Percentiles rank a stretch among this genome's conserved stretches.
Evolutionary conservation across 2,888 invertebrate genomes (phyloP).

Genomic region (Tromatobia lineatoria): DNA sequence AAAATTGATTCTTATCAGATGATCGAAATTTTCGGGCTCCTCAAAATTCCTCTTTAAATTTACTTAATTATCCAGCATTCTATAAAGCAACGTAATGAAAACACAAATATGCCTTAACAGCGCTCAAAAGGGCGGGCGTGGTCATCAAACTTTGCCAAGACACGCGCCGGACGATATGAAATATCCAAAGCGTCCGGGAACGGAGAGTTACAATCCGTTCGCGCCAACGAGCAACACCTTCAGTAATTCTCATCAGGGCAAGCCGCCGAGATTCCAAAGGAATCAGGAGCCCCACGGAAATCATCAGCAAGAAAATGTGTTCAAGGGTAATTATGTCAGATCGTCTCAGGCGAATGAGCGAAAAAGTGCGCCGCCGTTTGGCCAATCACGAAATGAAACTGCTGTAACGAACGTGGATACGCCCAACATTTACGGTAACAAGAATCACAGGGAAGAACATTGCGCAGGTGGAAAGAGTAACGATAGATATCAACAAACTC

Average conservation of each 20-base stretch:
- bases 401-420: conserved; percentile 47
- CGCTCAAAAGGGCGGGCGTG: conserved; percentile 77
- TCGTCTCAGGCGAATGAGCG: conserved; percentile 75
- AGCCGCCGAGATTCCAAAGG: conserved; percentile 89
- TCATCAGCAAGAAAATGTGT: conserved; percentile 75
- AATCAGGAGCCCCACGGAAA: conserved; percentile 82
- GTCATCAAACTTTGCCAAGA: conserved; percentile 79
- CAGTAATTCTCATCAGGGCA: conserved; percentile 81
- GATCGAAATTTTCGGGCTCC: no score
- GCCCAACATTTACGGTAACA: conserved; percentile 11
- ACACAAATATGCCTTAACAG: conserved; percentile 67
- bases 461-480: conserved; percentile 67
- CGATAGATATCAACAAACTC: conserved; percentile 42
- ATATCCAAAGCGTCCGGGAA: conserved; percentile 75
- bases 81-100: background rate
- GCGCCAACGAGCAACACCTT: conserved; percentile 68
- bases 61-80: no score
- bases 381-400: conserved; percentile 70
- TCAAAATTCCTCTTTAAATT: no score
- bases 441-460: conserved; percentile 70
- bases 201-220: conserved; percentile 68
- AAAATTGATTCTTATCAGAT: no score
- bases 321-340: conserved; percentile 71
- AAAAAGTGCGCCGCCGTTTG: conserved; percentile 71
- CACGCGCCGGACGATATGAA: conserved; percentile 78